Percentiles rank a stretch among this genome's conserved stretches.
Evolutionary conservation across 37 sponge, comb jelly and placozoan species (phyloP).

Genomic region (Halichondria panicea): DNA sequence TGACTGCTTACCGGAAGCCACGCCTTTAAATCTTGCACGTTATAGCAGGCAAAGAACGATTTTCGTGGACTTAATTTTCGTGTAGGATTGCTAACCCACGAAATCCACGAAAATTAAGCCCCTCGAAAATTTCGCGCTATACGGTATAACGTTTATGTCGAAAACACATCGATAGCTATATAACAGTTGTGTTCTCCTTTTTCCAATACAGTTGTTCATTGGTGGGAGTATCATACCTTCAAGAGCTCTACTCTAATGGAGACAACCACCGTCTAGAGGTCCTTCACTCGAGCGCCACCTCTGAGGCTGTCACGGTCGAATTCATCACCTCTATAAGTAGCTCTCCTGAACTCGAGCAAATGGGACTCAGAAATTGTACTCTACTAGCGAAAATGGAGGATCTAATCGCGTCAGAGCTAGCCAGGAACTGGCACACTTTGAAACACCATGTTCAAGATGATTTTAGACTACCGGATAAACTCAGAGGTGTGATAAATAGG

Average conservation of each 20-base stretch:
- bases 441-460: not conserved
- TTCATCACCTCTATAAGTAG: not conserved
- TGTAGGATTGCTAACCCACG: no score
- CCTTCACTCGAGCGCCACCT: slow-evolving; percentile 3
- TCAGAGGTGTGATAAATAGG: not conserved
- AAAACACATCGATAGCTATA: not conserved
- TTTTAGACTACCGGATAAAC: not conserved
- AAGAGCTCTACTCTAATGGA: not conserved
- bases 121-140: no score
- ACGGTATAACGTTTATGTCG: no score
- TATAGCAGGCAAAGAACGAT: no score
- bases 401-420: slow-evolving; percentile 4
- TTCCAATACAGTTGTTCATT: not conserved
- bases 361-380: slow-evolving; percentile 4
- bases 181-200: not conserved
- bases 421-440: slow-evolving; percentile 8
- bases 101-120: no score
- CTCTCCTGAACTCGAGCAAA: not conserved
- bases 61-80: no score
- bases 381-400: not conserved
- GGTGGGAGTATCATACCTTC: not conserved
- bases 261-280: slow-evolving; percentile 6
- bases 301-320: no score
- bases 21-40: no score
- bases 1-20: no score